These are phyloP conservation scores for Alitta virens DNA, from an alignment of 2,888 invertebrate species.

Conservation along the genomic window DNA sequence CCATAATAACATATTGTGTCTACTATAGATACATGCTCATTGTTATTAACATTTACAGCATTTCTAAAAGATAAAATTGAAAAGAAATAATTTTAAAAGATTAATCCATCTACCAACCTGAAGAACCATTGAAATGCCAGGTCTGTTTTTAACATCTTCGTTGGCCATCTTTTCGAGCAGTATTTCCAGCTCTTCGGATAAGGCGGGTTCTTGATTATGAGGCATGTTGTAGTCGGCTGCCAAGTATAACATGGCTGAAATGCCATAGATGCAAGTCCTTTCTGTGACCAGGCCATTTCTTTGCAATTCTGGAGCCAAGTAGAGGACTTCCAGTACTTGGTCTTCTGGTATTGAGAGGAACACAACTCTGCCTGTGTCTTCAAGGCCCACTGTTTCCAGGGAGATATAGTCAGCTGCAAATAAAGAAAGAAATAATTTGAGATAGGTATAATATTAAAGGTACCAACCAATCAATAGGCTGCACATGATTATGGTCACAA, in stretches of 20 bases:
- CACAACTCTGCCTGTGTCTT: constrained; percentile 40
- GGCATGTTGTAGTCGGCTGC: constrained; percentile 44
- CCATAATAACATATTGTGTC: too few relatives aligned
- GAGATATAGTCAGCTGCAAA: constrained; percentile 49
- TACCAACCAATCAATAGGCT: too few relatives aligned
- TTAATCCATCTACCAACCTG: constrained; percentile 38
- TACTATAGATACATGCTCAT: too few relatives aligned
- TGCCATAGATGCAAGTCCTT: constrained; percentile 50
- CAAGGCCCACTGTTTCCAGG: constrained; percentile 43
- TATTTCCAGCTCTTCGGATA: constrained; percentile 36
- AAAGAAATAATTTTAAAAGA: too few relatives aligned
- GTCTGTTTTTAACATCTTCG: constrained; percentile 38
- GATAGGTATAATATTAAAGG: too few relatives aligned
- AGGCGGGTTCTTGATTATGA: constrained; percentile 26
- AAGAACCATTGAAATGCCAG: constrained; percentile 37
- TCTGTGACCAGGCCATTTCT: constrained; percentile 45
- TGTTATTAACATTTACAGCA: too few relatives aligned
- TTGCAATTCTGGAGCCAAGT: constrained; percentile 50
- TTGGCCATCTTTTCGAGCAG: constrained; percentile 43
- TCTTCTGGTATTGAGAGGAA: constrained; percentile 47
- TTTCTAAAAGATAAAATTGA: too few relatives aligned
- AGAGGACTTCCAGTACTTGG: constrained; percentile 45
- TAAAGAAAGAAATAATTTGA: not conserved
- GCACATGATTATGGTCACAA: too few relatives aligned
- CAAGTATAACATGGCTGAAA: constrained; percentile 44